Evolutionary conservation across 2,888 invertebrate genomes (phyloP).

Genomic region (Hypolimnas misippus): DNA sequence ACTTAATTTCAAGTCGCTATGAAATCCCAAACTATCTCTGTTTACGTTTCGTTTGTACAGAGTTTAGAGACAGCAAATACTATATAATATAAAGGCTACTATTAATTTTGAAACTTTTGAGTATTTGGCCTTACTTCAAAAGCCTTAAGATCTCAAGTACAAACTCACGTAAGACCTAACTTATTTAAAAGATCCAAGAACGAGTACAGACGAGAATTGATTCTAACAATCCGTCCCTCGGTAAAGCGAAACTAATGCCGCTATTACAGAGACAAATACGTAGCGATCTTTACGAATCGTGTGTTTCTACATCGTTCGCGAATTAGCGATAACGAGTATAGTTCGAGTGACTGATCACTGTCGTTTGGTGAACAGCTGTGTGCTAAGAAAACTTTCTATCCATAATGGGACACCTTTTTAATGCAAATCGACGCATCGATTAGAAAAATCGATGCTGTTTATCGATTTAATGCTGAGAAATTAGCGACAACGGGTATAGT

Average conservation of each 20-base stretch:
- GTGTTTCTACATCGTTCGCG: conserved; percentile 56
- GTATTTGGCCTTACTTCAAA: no score
- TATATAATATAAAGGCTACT: no score
- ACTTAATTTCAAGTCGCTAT: no score
- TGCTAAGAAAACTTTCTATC: conserved; percentile 1
- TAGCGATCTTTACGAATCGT: conserved; percentile 52
- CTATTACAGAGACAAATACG: conserved; percentile 60
- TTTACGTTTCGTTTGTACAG: no score
- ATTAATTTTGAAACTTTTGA: no score
- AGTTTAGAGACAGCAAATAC: no score
- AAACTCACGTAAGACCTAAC: not conserved
- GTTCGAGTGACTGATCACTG: conserved; percentile 31
- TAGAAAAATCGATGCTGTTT: no score
- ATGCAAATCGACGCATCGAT: not conserved
- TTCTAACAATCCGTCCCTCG: conserved; percentile 34
- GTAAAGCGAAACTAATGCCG: conserved; percentile 53
- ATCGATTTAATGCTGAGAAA: conserved; percentile 40
- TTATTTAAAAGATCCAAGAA: conserved; percentile 12
- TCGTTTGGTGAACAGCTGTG: conserved; percentile 3
- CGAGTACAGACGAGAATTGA: conserved; percentile 27
- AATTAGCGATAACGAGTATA: conserved; percentile 58
- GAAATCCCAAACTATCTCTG: no score
- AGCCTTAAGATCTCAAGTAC: not conserved
- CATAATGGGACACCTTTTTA: not conserved
- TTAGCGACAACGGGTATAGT: conserved; percentile 56